Percentiles rank a stretch among this genome's conserved stretches.
Evolutionary conservation across 2,113 vertebrate genomes (phyloP).

Genomic region (Brevimyrus niger): DNA sequence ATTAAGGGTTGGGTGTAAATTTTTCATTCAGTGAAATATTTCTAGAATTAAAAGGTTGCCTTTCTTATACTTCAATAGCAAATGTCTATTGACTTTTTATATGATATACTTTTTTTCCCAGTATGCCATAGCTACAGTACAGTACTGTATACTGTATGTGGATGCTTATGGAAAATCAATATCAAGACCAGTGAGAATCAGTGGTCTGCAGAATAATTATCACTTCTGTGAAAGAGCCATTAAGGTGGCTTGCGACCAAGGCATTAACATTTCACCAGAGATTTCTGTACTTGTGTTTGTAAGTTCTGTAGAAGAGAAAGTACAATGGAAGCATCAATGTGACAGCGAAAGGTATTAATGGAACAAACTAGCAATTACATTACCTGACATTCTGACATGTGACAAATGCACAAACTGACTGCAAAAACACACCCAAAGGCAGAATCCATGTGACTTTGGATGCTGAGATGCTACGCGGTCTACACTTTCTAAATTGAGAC

Average conservation of each 20-base stretch:
- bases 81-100: background rate
- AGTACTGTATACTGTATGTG: background rate
- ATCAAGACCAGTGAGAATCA: background rate
- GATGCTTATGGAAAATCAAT: background rate
- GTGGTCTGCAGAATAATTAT: background rate
- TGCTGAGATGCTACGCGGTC: background rate
- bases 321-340: background rate
- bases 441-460: background rate
- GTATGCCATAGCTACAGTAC: background rate
- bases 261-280: background rate
- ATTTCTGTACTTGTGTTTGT: background rate
- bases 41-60: background rate
- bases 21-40: background rate
- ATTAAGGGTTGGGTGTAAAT: background rate
- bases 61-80: background rate
- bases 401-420: background rate
- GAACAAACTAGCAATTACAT: background rate
- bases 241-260: background rate
- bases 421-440: slow-evolving; percentile 5
- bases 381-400: background rate
- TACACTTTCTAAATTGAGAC: background rate
- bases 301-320: background rate
- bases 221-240: background rate
- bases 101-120: background rate
- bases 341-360: background rate